These are phyloP conservation scores for Oxystoma pomonae DNA, from an alignment of 2,888 invertebrate species.

Conservation along the genomic window DNA sequence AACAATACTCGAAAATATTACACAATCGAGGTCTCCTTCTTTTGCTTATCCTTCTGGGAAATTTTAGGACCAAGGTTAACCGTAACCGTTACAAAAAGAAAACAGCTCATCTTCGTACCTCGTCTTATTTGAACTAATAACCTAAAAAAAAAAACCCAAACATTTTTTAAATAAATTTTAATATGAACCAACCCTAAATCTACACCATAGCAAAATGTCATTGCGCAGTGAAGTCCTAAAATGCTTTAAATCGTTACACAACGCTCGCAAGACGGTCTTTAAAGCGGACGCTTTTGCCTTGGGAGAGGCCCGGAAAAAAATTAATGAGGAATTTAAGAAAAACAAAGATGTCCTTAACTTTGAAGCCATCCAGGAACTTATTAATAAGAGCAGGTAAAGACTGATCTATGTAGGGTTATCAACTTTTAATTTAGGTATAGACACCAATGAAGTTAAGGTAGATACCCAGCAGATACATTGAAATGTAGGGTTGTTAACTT, in stretches of 20 bases:
- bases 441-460: too few relatives aligned
- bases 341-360: constrained; percentile 59
- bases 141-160: not conserved
- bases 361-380: constrained; percentile 61
- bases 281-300: constrained; percentile 62
- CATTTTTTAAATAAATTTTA: not conserved
- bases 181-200: not conserved
- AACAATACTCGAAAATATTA: too few relatives aligned
- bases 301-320: constrained; percentile 60
- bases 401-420: too few relatives aligned
- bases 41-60: too few relatives aligned
- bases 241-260: constrained; percentile 69
- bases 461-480: too few relatives aligned
- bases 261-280: constrained; percentile 64
- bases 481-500: too few relatives aligned
- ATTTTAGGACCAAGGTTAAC: too few relatives aligned
- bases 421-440: too few relatives aligned
- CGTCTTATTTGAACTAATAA: too few relatives aligned
- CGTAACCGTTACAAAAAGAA: too few relatives aligned
- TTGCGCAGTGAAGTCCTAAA: constrained; percentile 52
- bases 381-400: constrained; percentile 56
- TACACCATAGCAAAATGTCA: not conserved
- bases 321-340: constrained; percentile 71
- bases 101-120: too few relatives aligned
- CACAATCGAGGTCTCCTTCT: too few relatives aligned